Evolutionary conservation across 2,113 vertebrate genomes (phyloP).

Genomic region (Eurystomus gularis): DNA sequence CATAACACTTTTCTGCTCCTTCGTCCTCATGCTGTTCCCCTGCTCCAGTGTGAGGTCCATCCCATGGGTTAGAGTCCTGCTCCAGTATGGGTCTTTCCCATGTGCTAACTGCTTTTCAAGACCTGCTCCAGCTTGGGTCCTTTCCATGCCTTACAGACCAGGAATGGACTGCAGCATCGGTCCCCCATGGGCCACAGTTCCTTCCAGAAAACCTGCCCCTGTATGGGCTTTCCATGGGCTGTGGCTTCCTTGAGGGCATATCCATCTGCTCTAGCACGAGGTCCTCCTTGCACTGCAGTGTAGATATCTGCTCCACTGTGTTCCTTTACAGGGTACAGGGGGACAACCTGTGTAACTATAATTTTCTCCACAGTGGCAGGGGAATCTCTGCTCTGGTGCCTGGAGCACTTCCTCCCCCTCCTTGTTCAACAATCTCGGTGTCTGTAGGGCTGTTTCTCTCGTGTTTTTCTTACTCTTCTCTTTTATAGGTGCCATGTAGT

Average conservation of each 20-base stretch:
- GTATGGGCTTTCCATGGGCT: rapidly evolving
- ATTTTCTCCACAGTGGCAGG: background rate
- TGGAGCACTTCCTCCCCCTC: background rate
- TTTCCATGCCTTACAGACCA: background rate
- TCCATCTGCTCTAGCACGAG: rapidly evolving
- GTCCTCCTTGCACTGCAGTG: background rate
- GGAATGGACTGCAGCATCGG: rapidly evolving
- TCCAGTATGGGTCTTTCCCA: background rate
- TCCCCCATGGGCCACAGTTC: background rate
- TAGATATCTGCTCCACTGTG: background rate
- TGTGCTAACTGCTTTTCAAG: background rate
- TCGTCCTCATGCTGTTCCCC: background rate
- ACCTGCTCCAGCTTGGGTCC: background rate
- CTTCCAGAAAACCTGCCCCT: background rate
- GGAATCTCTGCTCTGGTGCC: background rate
- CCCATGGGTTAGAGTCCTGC: rapidly evolving
- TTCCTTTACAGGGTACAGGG: background rate
- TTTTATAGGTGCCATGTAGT: background rate
- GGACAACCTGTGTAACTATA: background rate
- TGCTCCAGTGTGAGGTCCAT: background rate
- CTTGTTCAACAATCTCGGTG: background rate
- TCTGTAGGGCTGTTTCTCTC: background rate
- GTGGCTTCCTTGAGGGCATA: background rate
- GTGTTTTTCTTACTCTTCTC: background rate
- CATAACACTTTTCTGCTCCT: background rate